Evolutionary conservation across 2,888 invertebrate species (phyloP), one percentile per base, ranked within the genome.

Genomic region (Archaeoteleia sp.): DNA sequence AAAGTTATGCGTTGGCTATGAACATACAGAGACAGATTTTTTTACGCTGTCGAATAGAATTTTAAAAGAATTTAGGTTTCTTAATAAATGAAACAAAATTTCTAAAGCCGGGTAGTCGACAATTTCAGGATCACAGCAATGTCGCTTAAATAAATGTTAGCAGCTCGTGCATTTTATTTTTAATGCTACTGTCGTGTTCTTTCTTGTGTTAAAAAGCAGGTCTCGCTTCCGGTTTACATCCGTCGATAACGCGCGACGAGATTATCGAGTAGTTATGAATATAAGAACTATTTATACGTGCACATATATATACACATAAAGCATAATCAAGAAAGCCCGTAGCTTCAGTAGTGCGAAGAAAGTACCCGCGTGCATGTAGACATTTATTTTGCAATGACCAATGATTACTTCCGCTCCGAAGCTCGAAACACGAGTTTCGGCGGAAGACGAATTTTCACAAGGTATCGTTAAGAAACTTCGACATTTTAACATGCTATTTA

Each of bases 261-360:
- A 42, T 25, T 48, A 37, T 54, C 29, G 48, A 40, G 9, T 63
- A 57, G 51, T 65, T 45, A 65, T 58, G 10, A 46, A 49, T 46
- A 43, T 65, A 35, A 53, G 53, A 55, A 40, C 8, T 54, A 66
- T 58, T 58, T 54, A 66, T 54, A 48, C 7, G 27, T 32, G 30
- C 30, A 48, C 37, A 48, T 15, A 42, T 14, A 40, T 30, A 46
- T 17, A 42, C 34, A 8, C 23, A 39, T 45, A 43, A 53, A 53
- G 55, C 37, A 55, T 49, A 51, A 51, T 66, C 14, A 32, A 55
- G 20, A 46, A 51, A 49, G 39, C 30, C 17, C 25, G 51, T 57
- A 63, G 57, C 37, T 48, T 39, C 30, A 43, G n/a, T 51, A 63
- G 63, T 43, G 14, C 9, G 5, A 35, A 49, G 12, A 37, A 48